Conservation (phyloP, 2,797 vertebrate genomes). For the Amphiprion clarkii region DNA sequence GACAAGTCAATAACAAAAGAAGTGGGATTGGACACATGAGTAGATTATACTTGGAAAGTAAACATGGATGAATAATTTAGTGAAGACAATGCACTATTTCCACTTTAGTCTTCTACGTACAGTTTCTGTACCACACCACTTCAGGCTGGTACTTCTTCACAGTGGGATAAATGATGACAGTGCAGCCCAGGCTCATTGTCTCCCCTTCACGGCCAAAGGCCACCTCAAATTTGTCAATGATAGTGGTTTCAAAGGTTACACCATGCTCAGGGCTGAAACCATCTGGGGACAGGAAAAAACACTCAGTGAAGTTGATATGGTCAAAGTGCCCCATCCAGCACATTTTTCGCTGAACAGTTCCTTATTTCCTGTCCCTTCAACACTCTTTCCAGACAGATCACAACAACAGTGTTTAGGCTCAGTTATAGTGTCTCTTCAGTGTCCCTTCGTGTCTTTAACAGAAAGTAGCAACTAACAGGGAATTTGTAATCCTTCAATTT, state of each 20-base stretch:
- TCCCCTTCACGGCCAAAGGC: constrained; percentile 94
- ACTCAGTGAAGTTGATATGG: neutral
- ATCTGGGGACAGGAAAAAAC: constrained; percentile 78
- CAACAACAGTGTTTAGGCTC: too few relatives aligned
- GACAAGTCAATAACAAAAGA: constrained; percentile 10
- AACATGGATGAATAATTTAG: neutral
- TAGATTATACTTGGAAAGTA: neutral
- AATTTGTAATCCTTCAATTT: too few relatives aligned
- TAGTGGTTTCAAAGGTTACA: constrained; percentile 93
- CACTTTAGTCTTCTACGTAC: constrained; percentile 63
- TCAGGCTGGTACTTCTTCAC: constrained; percentile 96
- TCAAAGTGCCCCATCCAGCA: neutral
- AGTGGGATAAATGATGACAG: constrained; percentile 92
- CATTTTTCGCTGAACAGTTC: neutral
- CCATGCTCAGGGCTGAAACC: constrained; percentile 90
- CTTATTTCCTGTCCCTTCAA: neutral
- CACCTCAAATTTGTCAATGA: constrained; percentile 94
- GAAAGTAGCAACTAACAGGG: too few relatives aligned
- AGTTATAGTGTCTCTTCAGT: too few relatives aligned
- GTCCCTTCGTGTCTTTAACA: too few relatives aligned
- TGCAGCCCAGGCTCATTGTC: constrained; percentile 95
- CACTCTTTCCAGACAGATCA: too few relatives aligned
- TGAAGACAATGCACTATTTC: neutral
- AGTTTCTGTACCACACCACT: constrained; percentile 92
- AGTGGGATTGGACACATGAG: neutral